Percentiles rank a stretch among this genome's conserved stretches.
Conservation (phyloP, 1,140 invertebrate species). For the Lasioglossum albipes region DNA sequence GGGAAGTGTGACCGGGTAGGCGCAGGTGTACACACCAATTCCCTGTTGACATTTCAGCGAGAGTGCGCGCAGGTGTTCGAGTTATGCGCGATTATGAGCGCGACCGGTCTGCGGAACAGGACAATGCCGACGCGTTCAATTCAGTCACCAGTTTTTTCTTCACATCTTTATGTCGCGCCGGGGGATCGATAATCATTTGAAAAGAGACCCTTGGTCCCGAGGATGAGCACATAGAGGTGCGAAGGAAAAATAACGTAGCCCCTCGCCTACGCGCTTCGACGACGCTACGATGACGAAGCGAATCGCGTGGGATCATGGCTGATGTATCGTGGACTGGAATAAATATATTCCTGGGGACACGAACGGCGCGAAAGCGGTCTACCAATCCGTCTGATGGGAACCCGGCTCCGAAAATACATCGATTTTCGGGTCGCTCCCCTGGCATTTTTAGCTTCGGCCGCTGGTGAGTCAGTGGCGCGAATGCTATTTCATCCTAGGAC, state of each 20-base stretch:
- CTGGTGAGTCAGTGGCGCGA: too few species aligned
- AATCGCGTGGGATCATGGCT: conserved; percentile 14
- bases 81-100: conserved; percentile 30
- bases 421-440: too few species aligned
- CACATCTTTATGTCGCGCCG: too few species aligned
- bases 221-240: too few species aligned
- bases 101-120: not conserved
- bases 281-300: not conserved
- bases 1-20: not conserved
- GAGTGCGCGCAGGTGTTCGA: conserved; percentile 31
- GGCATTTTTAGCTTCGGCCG: too few species aligned
- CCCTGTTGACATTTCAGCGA: conserved; percentile 26
- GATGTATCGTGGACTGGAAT: not conserved
- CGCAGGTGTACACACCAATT: conserved; percentile 30
- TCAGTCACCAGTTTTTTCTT: not conserved
- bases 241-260: not conserved
- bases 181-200: not conserved
- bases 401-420: not conserved
- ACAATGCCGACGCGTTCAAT: conserved; percentile 23
- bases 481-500: too few species aligned
- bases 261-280: conserved; percentile 5
- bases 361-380: not conserved
- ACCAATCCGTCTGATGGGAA: not conserved
- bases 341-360: not conserved
- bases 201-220: too few species aligned